phyloP scores from a whole-genome alignment of 2,888 invertebrate species.

The Cerastis leucographa region DNA sequence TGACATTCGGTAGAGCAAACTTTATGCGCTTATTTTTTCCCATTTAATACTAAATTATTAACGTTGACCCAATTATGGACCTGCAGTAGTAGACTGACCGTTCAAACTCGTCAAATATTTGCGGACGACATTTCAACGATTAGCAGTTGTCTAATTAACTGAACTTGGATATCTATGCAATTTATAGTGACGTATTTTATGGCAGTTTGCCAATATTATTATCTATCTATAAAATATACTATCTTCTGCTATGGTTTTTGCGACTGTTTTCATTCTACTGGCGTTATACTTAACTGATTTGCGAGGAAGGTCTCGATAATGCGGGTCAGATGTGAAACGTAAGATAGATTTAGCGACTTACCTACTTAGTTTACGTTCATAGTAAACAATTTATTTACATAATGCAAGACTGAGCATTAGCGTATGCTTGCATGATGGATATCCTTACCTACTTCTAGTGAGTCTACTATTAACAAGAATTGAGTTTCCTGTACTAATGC shows the following conservation, averaged over 20 bases:
- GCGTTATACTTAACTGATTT: neutral
- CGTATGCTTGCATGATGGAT: neutral
- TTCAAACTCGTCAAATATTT: neutral
- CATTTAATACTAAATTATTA: neutral
- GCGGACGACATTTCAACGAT: neutral
- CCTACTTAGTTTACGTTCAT: neutral
- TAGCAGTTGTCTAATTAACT: neutral
- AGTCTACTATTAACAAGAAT: neutral
- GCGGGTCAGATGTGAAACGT: slow-evolving; percentile 35
- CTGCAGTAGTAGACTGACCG: neutral
- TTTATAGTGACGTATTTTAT: neutral
- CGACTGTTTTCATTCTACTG: slow-evolving; percentile 1
- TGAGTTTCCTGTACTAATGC: neutral
- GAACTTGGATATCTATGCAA: neutral
- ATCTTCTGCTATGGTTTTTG: neutral
- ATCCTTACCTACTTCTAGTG: neutral
- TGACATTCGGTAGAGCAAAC: neutral
- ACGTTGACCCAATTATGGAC: neutral
- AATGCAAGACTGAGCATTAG: neutral
- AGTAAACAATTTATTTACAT: neutral
- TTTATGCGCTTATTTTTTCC: neutral
- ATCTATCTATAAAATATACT: too few species aligned
- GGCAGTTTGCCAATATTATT: slow-evolving; percentile 6
- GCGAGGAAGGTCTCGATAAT: slow-evolving; percentile 12
- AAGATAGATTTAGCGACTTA: neutral